Evolutionary conservation across 2,888 invertebrate species (phyloP).

Genomic region (Melieria crassipennis): DNA sequence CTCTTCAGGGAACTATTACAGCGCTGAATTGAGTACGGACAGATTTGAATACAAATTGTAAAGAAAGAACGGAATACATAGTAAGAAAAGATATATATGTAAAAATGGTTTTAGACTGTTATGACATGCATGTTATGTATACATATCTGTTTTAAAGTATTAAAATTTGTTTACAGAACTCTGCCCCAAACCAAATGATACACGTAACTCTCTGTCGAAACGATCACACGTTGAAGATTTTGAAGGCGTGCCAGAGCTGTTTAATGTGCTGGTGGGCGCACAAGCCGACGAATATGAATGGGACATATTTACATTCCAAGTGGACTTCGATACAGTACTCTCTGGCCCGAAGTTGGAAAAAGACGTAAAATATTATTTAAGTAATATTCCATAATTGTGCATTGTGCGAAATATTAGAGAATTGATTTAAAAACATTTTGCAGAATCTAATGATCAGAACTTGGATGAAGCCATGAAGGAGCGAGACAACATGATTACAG

Average conservation of each 20-base stretch:
- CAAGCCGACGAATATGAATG: slow-evolving; percentile 84
- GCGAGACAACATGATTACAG: slow-evolving; percentile 70
- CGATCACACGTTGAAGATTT: slow-evolving; percentile 89
- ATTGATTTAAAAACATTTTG: slow-evolving; percentile 36
- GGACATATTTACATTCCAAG: slow-evolving; percentile 84
- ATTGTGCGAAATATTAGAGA: no score
- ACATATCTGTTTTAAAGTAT: no score
- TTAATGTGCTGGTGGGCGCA: slow-evolving; percentile 79
- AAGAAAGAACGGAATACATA: slow-evolving; percentile 7
- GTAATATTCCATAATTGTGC: slow-evolving; percentile 65
- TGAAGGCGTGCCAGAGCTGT: slow-evolving; percentile 85
- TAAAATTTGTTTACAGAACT: slow-evolving; percentile 72
- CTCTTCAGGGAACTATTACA: no score
- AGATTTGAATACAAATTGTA: no score
- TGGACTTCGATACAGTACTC: slow-evolving; percentile 76
- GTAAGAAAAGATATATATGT: neutral
- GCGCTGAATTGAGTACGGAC: no score
- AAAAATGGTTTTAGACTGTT: neutral
- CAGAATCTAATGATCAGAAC: slow-evolving; percentile 76
- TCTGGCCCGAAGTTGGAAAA: slow-evolving; percentile 75
- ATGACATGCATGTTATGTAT: neutral
- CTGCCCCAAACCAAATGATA: slow-evolving; percentile 86
- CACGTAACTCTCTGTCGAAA: slow-evolving; percentile 76
- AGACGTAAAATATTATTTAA: slow-evolving; percentile 76
- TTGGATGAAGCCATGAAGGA: slow-evolving; percentile 65